These are phyloP conservation scores for Anoplolepis gracilipes DNA, from an alignment of 1,140 invertebrate species.

Conservation along the genomic window DNA sequence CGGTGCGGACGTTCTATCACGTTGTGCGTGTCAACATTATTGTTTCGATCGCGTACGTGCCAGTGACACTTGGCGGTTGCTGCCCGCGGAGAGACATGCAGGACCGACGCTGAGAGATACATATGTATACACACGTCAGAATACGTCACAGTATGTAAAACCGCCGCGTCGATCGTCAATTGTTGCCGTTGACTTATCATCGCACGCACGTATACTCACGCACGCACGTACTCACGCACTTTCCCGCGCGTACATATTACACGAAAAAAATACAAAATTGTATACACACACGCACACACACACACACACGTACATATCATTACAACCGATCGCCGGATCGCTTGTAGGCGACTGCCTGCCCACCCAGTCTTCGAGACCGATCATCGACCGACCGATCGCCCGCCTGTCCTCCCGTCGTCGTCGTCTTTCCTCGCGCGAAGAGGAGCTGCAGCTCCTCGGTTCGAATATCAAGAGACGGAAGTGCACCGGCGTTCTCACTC, in stretches of 20 bases:
- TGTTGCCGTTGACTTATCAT: neutral
- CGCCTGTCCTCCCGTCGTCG: neutral
- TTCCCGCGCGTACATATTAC: constrained; percentile 41
- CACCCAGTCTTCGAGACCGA: neutral
- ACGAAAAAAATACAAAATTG: constrained; percentile 15
- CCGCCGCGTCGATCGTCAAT: constrained; percentile 6
- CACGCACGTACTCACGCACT: neutral
- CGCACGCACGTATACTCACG: neutral
- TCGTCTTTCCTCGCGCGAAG: constrained; percentile 1
- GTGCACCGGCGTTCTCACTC: constrained; percentile 11
- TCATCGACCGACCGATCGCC: neutral
- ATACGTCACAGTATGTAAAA: neutral
- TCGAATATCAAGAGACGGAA: neutral
- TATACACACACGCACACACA: neutral
- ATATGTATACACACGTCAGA: neutral
- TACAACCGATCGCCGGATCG: neutral
- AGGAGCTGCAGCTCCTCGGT: constrained; percentile 6
- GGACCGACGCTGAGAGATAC: constrained; percentile 10
- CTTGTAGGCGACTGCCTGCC: neutral
- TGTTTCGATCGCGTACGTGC: constrained; percentile 56
- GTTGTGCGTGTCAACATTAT: constrained; percentile 28
- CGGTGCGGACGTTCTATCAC: constrained; percentile 34
- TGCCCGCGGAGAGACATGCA: neutral
- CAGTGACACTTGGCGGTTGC: constrained; percentile 46
- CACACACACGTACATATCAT: neutral